phyloP scores from a whole-genome alignment of 2,888 invertebrate species.

The Sarcophaga caerulescens region DNA sequence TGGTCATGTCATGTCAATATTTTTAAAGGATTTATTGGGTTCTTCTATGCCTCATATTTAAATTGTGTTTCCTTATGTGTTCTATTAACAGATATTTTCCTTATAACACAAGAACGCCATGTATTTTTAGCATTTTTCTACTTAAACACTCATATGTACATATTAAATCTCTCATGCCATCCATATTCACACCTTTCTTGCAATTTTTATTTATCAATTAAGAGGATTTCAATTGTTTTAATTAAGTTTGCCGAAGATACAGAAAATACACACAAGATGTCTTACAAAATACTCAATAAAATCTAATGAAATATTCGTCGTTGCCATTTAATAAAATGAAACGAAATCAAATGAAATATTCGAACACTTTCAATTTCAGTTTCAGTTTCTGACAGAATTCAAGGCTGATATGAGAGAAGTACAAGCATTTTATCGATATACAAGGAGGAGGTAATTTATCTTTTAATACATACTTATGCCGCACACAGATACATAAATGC shows the following conservation, averaged over 20 bases:
- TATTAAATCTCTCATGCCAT: too few species aligned
- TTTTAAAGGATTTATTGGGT: constrained; percentile 78
- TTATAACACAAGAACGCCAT: too few species aligned
- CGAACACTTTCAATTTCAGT: not conserved
- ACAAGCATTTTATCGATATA: not conserved
- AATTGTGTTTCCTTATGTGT: too few species aligned
- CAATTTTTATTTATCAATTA: not conserved
- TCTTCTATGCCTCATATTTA: too few species aligned
- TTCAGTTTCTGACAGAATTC: not conserved
- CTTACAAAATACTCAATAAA: not conserved
- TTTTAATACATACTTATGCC: not conserved
- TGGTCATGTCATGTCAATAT: constrained; percentile 80
- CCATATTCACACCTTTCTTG: too few species aligned
- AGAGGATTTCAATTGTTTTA: not conserved
- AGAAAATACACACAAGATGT: too few species aligned
- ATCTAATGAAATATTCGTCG: not conserved
- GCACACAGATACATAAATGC: not conserved
- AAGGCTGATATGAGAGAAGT: too few species aligned
- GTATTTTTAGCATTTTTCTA: too few species aligned
- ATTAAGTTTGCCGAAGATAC: not conserved
- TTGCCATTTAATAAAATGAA: too few species aligned
- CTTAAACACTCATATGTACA: too few species aligned
- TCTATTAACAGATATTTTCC: too few species aligned
- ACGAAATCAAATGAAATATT: not conserved
- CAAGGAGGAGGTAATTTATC: not conserved